Evolutionary conservation across 37 sponge, comb jelly and placozoan genomes (phyloP).

Genomic region (Geodia barretti): DNA sequence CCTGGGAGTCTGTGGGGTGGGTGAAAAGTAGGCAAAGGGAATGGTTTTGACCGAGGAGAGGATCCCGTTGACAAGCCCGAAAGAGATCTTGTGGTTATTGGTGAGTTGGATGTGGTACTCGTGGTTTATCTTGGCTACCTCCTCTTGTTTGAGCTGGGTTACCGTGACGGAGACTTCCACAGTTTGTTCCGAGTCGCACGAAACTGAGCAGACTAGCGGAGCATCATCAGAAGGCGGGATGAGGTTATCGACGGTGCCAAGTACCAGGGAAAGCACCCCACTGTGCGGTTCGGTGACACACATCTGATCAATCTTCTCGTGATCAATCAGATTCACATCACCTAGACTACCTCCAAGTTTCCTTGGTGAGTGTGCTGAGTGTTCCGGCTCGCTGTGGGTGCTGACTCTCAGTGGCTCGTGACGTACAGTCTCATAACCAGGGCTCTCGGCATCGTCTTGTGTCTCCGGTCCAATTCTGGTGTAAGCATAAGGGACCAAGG

Average conservation of each 20-base stretch:
- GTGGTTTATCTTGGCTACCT: not conserved
- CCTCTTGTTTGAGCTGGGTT: not conserved
- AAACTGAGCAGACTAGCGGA: not conserved
- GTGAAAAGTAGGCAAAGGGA: not conserved
- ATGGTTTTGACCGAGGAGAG: not conserved
- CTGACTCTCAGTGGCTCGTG: no score
- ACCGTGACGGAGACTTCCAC: not conserved
- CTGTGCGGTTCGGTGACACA: not conserved
- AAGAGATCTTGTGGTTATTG: not conserved
- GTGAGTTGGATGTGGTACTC: not conserved
- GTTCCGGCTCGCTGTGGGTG: no score
- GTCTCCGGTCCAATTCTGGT: not conserved
- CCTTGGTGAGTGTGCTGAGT: not conserved
- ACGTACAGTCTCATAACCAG: not conserved
- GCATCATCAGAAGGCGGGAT: not conserved
- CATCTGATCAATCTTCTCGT: not conserved
- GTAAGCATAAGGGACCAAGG: not conserved
- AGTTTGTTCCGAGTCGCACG: not conserved
- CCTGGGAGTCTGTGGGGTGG: not conserved
- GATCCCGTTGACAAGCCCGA: not conserved
- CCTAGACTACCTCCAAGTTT: not conserved
- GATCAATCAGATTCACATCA: not conserved
- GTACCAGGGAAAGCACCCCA: not conserved
- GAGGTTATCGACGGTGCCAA: not conserved
- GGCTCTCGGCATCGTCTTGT: not conserved